Percentiles rank a stretch among this genome's conserved stretches.
Conservation (phyloP, 2,797 vertebrate genomes). For the Coreius guichenoti region DNA sequence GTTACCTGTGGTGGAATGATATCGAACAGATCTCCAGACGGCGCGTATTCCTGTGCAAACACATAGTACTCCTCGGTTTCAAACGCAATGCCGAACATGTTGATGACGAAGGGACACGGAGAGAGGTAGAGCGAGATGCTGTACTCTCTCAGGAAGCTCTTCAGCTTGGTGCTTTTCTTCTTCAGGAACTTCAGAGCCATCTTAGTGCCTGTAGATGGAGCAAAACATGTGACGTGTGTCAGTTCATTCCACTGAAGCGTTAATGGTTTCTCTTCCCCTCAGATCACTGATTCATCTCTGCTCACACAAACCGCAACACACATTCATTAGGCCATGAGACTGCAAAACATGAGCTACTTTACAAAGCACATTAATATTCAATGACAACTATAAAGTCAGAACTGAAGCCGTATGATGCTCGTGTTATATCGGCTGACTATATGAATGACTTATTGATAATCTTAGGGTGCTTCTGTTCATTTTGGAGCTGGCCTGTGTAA, state of each 20-base stretch:
- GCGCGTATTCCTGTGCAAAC: conserved; percentile 86
- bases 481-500: too few relatives aligned
- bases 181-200: conserved; percentile 87
- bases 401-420: too few relatives aligned
- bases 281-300: too few relatives aligned
- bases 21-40: conserved; percentile 86
- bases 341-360: too few relatives aligned
- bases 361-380: too few relatives aligned
- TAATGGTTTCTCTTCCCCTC: conserved; percentile 65
- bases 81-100: conserved; percentile 86
- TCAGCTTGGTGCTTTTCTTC: conserved; percentile 87
- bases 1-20: conserved; percentile 87
- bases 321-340: too few relatives aligned
- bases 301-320: too few relatives aligned
- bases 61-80: conserved; percentile 86
- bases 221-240: background rate
- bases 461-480: too few relatives aligned
- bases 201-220: conserved; percentile 73
- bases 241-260: background rate
- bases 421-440: too few relatives aligned
- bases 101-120: conserved; percentile 85
- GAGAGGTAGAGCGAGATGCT: conserved; percentile 86
- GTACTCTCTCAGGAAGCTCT: conserved; percentile 85
- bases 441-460: too few relatives aligned
- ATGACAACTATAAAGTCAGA: too few relatives aligned